phyloP scores from a whole-genome alignment of 2,888 invertebrate species.

The Argyresthia albistria region DNA sequence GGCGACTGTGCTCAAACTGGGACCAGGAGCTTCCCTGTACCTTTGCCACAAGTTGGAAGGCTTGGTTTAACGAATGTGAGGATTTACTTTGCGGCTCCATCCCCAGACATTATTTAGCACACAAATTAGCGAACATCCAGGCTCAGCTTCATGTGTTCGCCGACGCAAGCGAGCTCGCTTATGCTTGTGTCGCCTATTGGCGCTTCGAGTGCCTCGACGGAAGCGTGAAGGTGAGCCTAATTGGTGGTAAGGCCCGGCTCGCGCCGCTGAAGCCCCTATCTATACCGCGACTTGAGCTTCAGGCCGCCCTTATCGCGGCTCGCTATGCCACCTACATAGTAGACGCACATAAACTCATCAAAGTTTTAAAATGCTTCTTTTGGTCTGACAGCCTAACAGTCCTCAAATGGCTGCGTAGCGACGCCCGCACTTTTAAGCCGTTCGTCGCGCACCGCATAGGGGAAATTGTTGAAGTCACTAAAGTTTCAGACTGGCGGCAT shows the following conservation, averaged over 20 bases:
- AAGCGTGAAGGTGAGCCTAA: background rate
- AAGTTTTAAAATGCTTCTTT: background rate
- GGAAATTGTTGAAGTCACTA: background rate
- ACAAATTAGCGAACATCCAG: background rate
- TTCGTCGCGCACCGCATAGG: background rate
- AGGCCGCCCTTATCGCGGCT: background rate
- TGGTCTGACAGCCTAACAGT: slow-evolving; percentile 9
- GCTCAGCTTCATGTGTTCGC: background rate
- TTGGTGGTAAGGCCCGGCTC: slow-evolving; percentile 6
- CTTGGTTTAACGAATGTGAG: background rate
- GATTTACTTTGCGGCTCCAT: background rate
- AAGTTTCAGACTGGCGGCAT: background rate
- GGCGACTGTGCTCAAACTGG: background rate
- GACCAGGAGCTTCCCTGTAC: background rate
- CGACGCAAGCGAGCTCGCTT: background rate
- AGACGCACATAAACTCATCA: slow-evolving; percentile 1
- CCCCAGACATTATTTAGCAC: background rate
- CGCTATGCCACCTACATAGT: slow-evolving; percentile 1
- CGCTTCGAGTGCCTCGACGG: background rate
- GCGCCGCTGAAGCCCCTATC: background rate
- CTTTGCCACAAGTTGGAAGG: background rate
- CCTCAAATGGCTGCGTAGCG: slow-evolving; percentile 7
- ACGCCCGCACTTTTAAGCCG: slow-evolving; percentile 9
- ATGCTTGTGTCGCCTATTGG: background rate
- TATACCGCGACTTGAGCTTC: background rate